A percentile compares a stretch with the other conserved stretches of the same genome.
Conservation (phyloP, 64 coral and sea anemone species). For the Stichodactyla helianthus region DNA sequence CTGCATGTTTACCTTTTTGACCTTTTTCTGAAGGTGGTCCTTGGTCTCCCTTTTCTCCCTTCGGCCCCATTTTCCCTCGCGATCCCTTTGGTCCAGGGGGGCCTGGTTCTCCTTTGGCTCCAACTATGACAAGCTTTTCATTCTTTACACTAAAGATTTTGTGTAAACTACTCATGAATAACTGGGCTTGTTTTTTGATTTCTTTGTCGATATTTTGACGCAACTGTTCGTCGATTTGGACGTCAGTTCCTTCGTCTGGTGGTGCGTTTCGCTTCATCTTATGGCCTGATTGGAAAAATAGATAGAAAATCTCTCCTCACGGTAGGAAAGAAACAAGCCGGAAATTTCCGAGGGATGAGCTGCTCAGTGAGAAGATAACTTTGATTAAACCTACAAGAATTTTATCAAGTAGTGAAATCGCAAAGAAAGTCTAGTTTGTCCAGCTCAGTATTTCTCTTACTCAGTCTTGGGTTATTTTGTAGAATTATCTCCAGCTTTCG, state of each 20-base stretch:
- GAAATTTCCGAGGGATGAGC: too few species aligned
- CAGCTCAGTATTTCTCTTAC: too few species aligned
- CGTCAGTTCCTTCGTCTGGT: neutral
- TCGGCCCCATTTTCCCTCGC: neutral
- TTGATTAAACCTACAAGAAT: too few species aligned
- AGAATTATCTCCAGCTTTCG: too few species aligned
- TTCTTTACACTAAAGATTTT: neutral
- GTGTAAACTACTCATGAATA: constrained; percentile 8
- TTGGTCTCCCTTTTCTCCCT: neutral
- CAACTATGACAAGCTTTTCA: constrained; percentile 9
- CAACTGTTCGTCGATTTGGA: neutral
- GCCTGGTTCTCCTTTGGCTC: constrained; percentile 16
- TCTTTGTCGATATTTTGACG: constrained; percentile 6
- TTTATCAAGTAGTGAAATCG: too few species aligned
- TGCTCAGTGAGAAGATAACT: too few species aligned
- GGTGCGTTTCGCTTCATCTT: constrained; percentile 1
- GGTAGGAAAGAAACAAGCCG: too few species aligned
- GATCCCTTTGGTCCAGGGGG: constrained; percentile 7
- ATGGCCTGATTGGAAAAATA: neutral
- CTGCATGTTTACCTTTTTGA: constrained; percentile 1
- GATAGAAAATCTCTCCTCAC: neutral
- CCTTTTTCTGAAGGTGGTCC: constrained; percentile 23
- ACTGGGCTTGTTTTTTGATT: neutral
- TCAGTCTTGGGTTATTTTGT: too few species aligned
- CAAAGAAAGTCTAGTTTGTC: too few species aligned